Base-by-base conservation (phyloP, 2,888 invertebrate genomes). In the Drosophila anomalata region DNA sequence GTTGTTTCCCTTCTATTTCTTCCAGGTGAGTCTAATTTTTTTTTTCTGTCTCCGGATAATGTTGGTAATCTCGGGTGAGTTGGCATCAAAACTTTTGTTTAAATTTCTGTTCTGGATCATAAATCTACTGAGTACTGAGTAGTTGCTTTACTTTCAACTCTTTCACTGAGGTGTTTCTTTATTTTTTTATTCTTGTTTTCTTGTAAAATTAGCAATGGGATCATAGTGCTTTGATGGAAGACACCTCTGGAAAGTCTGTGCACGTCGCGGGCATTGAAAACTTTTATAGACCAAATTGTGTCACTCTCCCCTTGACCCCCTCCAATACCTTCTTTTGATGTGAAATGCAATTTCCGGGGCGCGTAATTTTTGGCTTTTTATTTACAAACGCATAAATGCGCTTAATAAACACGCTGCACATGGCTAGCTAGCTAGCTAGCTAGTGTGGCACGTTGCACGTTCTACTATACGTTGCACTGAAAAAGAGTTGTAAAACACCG, bases 341-440 rank as follows among this genome's bases (percentile, higher is more conserved):
- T 26, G 53, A 61, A 68, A 75, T 72, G 68, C 58, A 53, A 66
- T 66, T 68, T 73, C 48, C 66, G 66, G 61, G 46, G 48, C 53
- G 56, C 60, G 62, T 54, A 50, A 52, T 53, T 69, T 69, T 67
- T 50, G 33, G 50, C 29, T 68, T 84, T 80, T 83, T 82, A 80
- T 81, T 84, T 78, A 77, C 77, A 78, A 78, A 68, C 78, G 75
- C 86, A 80, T 80, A 86, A 82, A 86, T 75, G 75, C 78, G 80
- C 80, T 84, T 86, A 80, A 85, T 85, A 86, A 82, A 82, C 80
- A 78, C 83, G 75, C 72, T 68, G 72, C 80, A 76, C 60, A 76
- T 67, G 72, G 72, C 17, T 17, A 17, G 17, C 17, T 17, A 17
- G 14, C 14, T 1, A n/a, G n/a, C n/a, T 14, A 1, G 69, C 70